These are phyloP conservation scores for Agonopterix subpropinquella DNA, from an alignment of 2,888 invertebrate genomes.

Conservation along the genomic window DNA sequence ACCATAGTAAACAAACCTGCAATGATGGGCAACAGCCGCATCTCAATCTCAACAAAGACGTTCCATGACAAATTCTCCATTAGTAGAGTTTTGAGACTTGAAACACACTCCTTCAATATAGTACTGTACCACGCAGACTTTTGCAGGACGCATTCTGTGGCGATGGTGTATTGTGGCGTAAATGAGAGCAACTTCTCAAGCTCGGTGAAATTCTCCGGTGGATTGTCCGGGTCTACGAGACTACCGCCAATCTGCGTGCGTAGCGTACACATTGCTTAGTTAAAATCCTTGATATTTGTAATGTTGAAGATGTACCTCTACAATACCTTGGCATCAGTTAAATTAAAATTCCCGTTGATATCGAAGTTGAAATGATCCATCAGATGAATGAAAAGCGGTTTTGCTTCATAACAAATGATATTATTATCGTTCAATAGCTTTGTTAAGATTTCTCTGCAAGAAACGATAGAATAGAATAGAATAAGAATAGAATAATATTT, in stretches of 20 bases:
- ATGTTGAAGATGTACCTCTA: background rate
- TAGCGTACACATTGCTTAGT: background rate
- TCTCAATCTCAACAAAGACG: conserved; percentile 62
- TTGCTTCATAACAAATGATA: conserved; percentile 56
- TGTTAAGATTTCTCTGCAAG: conserved; percentile 29
- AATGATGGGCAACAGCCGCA: conserved; percentile 56
- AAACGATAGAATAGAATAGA: no score
- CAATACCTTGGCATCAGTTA: conserved; percentile 44
- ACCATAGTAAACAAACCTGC: conserved; percentile 36
- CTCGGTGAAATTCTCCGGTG: conserved; percentile 47
- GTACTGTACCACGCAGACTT: conserved; percentile 44
- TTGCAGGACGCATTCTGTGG: conserved; percentile 42
- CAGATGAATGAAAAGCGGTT: conserved; percentile 44
- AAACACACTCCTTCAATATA: conserved; percentile 32
- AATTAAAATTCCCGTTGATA: conserved; percentile 19
- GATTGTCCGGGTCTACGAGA: conserved; percentile 58
- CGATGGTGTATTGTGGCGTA: conserved; percentile 36
- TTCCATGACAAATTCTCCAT: conserved; percentile 43
- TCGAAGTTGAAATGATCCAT: conserved; percentile 29
- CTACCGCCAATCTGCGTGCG: conserved; percentile 47
- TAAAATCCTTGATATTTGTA: no score
- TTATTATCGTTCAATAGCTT: conserved; percentile 28
- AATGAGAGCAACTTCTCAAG: conserved; percentile 38
- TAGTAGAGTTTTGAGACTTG: conserved; percentile 25
- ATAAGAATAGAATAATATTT: no score